A percentile compares a stretch with the other conserved stretches of the same genome.
phyloP scores from a whole-genome alignment of 2,113 vertebrate genomes.

The Grammomys dolichurus region DNA sequence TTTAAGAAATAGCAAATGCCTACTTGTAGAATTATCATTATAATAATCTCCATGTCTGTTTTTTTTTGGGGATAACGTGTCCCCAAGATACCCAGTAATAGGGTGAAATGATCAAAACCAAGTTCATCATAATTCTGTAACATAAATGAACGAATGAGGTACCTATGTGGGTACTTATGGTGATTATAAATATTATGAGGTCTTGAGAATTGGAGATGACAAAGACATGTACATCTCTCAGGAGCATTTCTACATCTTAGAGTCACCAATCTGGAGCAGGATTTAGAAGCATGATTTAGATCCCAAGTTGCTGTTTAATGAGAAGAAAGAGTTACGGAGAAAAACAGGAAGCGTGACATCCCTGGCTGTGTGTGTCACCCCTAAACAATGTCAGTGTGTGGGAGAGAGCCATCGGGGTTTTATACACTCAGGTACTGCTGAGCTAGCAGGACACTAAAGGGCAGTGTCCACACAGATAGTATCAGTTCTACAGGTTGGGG shows the following conservation, averaged over 20 bases:
- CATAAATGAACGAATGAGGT: conserved; percentile 13
- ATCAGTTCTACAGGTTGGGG: background rate
- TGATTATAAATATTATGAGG: background rate
- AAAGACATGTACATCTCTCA: conserved; percentile 10
- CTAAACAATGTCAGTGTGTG: background rate
- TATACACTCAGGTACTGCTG: background rate
- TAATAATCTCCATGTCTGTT: conserved; percentile 22
- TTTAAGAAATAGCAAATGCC: conserved; percentile 57
- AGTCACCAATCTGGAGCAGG: conserved; percentile 84
- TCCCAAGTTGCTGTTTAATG: conserved; percentile 32
- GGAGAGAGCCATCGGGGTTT: background rate
- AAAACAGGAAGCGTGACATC: background rate
- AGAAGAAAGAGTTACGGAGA: conserved; percentile 65
- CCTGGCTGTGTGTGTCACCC: background rate
- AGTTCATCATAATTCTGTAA: conserved; percentile 13
- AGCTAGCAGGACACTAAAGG: background rate
- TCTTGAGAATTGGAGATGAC: conserved; percentile 10
- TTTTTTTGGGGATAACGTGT: background rate
- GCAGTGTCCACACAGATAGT: background rate
- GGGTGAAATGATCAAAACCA: background rate
- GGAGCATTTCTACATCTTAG: conserved; percentile 81
- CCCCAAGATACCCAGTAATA: conserved; percentile 5
- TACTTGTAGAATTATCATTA: background rate
- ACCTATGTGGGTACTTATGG: background rate
- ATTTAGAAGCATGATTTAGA: conserved; percentile 60